Evolutionary conservation across 2,888 invertebrate species (phyloP).

Genomic region (Macropis europaea): DNA sequence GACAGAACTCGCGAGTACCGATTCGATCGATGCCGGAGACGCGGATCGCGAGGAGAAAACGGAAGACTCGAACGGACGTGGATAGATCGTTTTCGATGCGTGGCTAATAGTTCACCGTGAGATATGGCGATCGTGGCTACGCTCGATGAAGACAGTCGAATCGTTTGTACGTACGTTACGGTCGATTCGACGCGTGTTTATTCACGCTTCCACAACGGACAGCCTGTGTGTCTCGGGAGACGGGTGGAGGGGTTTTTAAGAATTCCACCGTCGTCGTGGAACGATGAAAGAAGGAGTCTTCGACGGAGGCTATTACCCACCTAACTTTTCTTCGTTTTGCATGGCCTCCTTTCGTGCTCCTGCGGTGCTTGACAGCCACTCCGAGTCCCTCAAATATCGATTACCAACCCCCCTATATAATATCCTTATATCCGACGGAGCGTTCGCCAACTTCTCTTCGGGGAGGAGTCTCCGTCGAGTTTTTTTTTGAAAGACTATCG

Average conservation of each 20-base stretch:
- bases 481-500: too few species aligned
- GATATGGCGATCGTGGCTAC: slow-evolving; percentile 4
- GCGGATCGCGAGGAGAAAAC: not conserved
- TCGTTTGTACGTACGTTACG: slow-evolving; percentile 25
- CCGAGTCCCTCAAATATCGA: slow-evolving; percentile 22
- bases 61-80: slow-evolving; percentile 11
- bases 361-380: slow-evolving; percentile 9
- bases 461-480: too few species aligned
- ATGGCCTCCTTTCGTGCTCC: slow-evolving; percentile 2
- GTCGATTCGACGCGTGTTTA: slow-evolving; percentile 3
- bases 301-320: slow-evolving; percentile 9
- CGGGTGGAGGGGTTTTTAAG: not conserved
- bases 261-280: not conserved
- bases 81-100: slow-evolving; percentile 22
- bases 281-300: not conserved
- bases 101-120: slow-evolving; percentile 29
- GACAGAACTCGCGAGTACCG: slow-evolving; percentile 9
- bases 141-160: not conserved
- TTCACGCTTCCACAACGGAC: slow-evolving; percentile 9
- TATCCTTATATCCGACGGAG: slow-evolving; percentile 1
- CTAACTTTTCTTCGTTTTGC: slow-evolving; percentile 3
- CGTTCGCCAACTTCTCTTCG: not conserved
- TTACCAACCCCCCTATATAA: slow-evolving; percentile 11
- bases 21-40: not conserved
- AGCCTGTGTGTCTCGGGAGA: not conserved